phyloP scores from a whole-genome alignment of 2,888 invertebrate species.

The Pachymerium ferrugineum region DNA sequence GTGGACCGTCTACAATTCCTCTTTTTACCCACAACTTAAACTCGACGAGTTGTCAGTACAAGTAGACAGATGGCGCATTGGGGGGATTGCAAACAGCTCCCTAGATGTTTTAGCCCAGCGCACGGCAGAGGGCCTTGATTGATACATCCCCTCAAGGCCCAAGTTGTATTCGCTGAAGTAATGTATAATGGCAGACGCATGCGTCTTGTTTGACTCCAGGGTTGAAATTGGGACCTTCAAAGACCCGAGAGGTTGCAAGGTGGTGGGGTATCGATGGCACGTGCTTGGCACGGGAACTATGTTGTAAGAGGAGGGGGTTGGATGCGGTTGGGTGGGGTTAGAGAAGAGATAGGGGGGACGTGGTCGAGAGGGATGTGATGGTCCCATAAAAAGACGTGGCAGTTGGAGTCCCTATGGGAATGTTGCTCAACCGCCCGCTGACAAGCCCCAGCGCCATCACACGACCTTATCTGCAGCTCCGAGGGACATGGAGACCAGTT shows the following conservation, averaged over 20 bases:
- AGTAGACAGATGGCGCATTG: neutral
- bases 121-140: neutral
- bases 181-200: conserved; percentile 12
- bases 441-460: conserved; percentile 17
- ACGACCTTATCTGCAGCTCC: conserved; percentile 9
- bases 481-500: neutral
- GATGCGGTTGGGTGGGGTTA: neutral
- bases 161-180: neutral
- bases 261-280: neutral
- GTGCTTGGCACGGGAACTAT: conserved; percentile 15
- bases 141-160: conserved; percentile 5
- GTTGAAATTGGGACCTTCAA: neutral
- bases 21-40: conserved; percentile 3
- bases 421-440: conserved; percentile 15
- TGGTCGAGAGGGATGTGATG: neutral
- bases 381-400: conserved; percentile 15
- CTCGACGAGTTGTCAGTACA: too few species aligned
- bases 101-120: neutral
- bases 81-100: conserved; percentile 16
- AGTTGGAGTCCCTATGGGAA: conserved; percentile 1
- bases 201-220: conserved; percentile 1
- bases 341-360: neutral
- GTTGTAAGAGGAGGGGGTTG: conserved; percentile 4
- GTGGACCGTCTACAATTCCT: conserved; percentile 11
- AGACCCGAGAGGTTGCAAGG: too few species aligned